A percentile compares a stretch with the other conserved stretches of the same genome.
Conservation (phyloP, 2,113 vertebrate genomes). For the Paradisaea rubra region DNA sequence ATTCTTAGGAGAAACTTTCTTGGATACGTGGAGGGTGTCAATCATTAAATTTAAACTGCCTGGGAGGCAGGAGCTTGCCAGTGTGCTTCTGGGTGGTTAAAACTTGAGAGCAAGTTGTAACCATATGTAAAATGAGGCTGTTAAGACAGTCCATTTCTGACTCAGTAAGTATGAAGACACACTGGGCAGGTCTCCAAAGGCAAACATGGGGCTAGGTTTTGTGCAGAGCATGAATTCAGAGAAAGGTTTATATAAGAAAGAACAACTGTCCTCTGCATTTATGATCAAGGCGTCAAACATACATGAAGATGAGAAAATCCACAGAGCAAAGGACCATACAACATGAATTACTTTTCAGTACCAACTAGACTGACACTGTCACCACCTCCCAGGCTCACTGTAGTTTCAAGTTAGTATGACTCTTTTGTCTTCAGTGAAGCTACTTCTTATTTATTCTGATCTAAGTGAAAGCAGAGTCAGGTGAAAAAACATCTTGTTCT, state of each 20-base stretch:
- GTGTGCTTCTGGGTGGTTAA: slow-evolving; percentile 39
- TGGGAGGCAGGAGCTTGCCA: slow-evolving; percentile 50
- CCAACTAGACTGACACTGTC: background rate
- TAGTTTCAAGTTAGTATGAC: background rate
- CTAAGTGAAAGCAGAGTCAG: slow-evolving; percentile 14
- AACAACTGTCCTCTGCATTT: background rate
- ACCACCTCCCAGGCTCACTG: background rate
- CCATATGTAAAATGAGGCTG: slow-evolving; percentile 26
- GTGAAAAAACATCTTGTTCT: background rate
- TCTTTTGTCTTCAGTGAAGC: background rate
- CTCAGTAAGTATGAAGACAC: slow-evolving; percentile 7
- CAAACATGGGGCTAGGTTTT: background rate
- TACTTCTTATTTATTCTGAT: slow-evolving; percentile 37
- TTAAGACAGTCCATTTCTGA: slow-evolving; percentile 49
- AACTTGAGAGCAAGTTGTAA: slow-evolving; percentile 28
- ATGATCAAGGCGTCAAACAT: background rate
- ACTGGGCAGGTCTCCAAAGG: slow-evolving; percentile 42
- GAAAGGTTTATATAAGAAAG: background rate
- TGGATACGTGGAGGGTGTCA: slow-evolving; percentile 34
- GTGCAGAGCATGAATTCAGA: background rate
- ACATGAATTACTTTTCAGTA: background rate
- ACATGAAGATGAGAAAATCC: slow-evolving; percentile 5
- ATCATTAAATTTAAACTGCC: slow-evolving; percentile 51
- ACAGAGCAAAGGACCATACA: background rate
- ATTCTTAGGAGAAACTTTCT: slow-evolving; percentile 49